Base-by-base conservation (phyloP, 2,888 invertebrate genomes). In the Amitus sp. region DNA sequence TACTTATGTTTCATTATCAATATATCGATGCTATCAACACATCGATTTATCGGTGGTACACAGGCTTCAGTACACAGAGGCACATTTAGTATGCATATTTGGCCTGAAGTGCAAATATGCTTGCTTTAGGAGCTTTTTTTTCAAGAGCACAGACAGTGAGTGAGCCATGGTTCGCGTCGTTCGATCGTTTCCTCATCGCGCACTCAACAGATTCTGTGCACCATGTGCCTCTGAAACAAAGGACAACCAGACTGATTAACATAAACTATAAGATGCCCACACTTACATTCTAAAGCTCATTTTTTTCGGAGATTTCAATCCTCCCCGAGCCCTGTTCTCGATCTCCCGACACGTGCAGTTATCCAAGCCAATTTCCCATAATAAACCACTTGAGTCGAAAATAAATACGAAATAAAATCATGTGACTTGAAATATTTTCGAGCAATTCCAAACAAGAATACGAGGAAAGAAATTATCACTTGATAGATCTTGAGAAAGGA, bases 141-240 rank as follows among this genome's bases (percentile, higher is more conserved):
- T 70, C 69, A 66, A 75, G 74, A 77, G 72, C 79, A 79, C 77
- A 78, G 79, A 78, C 75, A 77, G 75, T 79, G 79, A 80, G 80
- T 80, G 80, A 79, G 79, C 79, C 75, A 79, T 78, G 79, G 71
- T 72, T 62, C 55, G 62, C 59, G 53, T 68, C 64, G 58, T 66
- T 67, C 68, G 67, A 72, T 71, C 4, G 67, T 73, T 74, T 73
- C 68, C 69, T 76, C 80, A 80, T 79, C 76, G 80, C 79, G 74
- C 80, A 79, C 80, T 79, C 79, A 79, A 78, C 76, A 75, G 73
- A 75, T 75, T 78, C 78, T 78, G 80, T 81, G 79, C 79, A 79
- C 73, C 90, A 90, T 89, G 90, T 92, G 92, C 92, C 92, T 92
- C 92, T 92, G 91, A 90, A 91, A 86, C 89, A 86, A 83, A 82